Evolutionary conservation across 2,797 vertebrate species (phyloP).

Genomic region (Poecilia velifera): DNA sequence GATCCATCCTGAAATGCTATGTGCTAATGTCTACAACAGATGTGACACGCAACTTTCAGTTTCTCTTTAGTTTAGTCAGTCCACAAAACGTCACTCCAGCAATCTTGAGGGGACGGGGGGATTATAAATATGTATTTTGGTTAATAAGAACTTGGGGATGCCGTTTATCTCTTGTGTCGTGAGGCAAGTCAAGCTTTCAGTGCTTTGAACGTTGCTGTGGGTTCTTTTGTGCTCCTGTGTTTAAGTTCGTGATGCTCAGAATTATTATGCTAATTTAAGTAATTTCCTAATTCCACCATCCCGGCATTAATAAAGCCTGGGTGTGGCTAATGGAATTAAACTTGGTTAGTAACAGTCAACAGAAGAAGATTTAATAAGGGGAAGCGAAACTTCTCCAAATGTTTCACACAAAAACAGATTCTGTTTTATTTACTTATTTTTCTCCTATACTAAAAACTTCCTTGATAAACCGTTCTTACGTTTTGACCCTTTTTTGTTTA

Average conservation of each 20-base stretch:
- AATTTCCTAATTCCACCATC: neutral
- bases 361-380: neutral
- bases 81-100: neutral
- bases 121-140: neutral
- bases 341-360: neutral
- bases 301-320: neutral
- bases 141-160: neutral
- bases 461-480: neutral
- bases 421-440: neutral
- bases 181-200: neutral
- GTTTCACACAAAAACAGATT: neutral
- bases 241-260: neutral
- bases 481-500: neutral
- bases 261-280: neutral
- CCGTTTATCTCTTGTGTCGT: neutral
- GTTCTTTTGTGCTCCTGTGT: neutral
- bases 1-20: neutral
- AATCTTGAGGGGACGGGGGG: neutral
- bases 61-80: neutral
- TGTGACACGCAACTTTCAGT: neutral
- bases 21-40: neutral
- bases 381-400: neutral
- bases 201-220: neutral
- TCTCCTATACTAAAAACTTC: neutral
- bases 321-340: neutral